phyloP scores from a whole-genome alignment of 2,888 invertebrate genomes.

The Bombylius major region DNA sequence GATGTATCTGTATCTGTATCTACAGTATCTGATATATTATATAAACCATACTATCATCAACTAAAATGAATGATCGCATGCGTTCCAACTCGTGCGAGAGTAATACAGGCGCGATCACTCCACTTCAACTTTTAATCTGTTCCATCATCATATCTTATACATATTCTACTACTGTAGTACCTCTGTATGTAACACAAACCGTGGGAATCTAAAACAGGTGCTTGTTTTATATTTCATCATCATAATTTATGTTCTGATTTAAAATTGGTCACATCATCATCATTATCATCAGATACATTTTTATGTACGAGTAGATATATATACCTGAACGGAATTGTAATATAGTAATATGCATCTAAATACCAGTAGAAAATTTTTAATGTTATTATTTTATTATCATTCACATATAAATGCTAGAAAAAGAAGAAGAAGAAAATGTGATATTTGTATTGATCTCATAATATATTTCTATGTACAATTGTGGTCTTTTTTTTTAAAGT shows the following conservation, averaged over 20 bases:
- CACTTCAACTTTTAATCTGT: slow-evolving; percentile 6
- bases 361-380: too few relatives aligned
- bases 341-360: background rate
- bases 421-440: background rate
- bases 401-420: background rate
- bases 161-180: too few relatives aligned
- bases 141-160: too few relatives aligned
- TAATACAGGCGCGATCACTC: slow-evolving; percentile 15
- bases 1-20: too few relatives aligned
- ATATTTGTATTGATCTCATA: background rate
- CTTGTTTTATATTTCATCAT: slow-evolving; percentile 3
- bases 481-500: background rate
- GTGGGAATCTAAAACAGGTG: slow-evolving; percentile 17
- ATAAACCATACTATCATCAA: background rate
- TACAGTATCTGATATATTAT: too few relatives aligned
- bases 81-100: slow-evolving; percentile 20
- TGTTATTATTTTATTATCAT: background rate
- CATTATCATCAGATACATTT: background rate
- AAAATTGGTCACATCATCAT: background rate
- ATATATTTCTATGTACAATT: background rate
- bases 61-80: slow-evolving; percentile 13
- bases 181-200: slow-evolving; percentile 1
- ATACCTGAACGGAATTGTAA: background rate
- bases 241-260: background rate
- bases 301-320: background rate